Base-by-base conservation (phyloP, 2,888 invertebrate species). In the Bombylius discolor region DNA sequence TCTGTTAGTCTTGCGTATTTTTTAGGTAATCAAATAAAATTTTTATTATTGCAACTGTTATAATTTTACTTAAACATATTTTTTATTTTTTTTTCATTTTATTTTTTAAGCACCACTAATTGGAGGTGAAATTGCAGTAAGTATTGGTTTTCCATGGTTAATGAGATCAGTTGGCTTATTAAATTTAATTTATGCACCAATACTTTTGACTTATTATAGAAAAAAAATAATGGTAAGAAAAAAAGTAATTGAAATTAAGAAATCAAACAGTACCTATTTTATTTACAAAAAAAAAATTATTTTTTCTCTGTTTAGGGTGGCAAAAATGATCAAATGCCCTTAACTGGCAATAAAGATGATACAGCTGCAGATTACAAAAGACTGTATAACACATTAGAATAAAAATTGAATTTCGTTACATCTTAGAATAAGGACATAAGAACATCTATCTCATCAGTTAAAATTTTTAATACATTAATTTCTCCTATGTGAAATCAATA, bases 1-100 rank as follows among this genome's bases (percentile, higher is more conserved):
- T 83, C 89, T 5, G 88, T 89, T 49, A 85, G 89, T 64, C 73
- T 89, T 51, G 89, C 89, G 32, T 91, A 90, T 68, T 84, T 83
- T 39, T 71, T 89, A 50, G 86, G 86, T 85, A 72, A 71, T 23
- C 23, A 23, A 23, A 23, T 2, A 23, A 23, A 23, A 39, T 39
- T 39, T 39, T 9, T 11, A 3, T 39, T 39, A 42, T 47, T 9
- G 11, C 3, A 39, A 9, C 7, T 39, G 7, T 3, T 39, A 39
- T 39, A 39, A 9, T 7, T 39, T 39, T 39, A 39, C 39, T 23
- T 23, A 11, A 39, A 9, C 11, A 9, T 39, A 11, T 39, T 39
- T 39, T 11, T n/a, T 8, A 39, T 39, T 8, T 8, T 39, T 39
- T 39, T 9, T 44, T 44, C 44, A 44, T 12, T 45, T 45, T 5